Conservation (phyloP, 1,140 invertebrate species). For the Babylonia areolata region DNA sequence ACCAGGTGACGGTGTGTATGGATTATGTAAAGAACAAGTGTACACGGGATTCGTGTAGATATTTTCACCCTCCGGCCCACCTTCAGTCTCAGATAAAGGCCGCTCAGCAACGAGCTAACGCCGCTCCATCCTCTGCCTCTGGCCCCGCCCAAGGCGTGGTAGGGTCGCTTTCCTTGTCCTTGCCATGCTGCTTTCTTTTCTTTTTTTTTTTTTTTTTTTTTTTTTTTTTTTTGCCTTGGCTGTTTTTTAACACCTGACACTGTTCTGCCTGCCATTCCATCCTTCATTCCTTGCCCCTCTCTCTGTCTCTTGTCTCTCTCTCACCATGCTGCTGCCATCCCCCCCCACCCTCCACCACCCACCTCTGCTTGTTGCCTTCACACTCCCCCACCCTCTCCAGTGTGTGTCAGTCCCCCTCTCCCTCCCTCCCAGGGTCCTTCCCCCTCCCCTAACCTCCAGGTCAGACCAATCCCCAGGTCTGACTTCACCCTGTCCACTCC, state of each 20-base stretch:
- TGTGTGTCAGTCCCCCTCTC: background rate
- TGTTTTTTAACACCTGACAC: constrained; percentile 30
- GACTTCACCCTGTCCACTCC: background rate
- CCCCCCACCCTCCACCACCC: background rate
- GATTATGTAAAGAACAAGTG: constrained; percentile 97
- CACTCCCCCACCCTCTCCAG: background rate
- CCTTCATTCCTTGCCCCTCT: constrained; percentile 46
- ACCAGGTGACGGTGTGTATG: constrained; percentile 97
- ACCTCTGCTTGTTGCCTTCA: background rate
- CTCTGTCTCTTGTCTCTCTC: constrained; percentile 30
- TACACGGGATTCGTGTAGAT: constrained; percentile 93
- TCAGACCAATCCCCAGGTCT: background rate
- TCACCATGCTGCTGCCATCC: too few relatives aligned
- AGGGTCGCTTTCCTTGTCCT: constrained; percentile 77
- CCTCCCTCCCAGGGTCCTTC: background rate
- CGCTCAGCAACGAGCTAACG: constrained; percentile 88
- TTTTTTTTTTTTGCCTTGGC: constrained; percentile 12
- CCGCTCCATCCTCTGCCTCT: constrained; percentile 72
- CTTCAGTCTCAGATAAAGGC: constrained; percentile 99
- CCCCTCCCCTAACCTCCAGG: background rate
- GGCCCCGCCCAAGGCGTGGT: constrained; percentile 78
- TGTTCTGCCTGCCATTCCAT: constrained; percentile 6
- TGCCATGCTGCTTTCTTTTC: background rate
- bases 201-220: background rate
- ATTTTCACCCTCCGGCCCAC: constrained; percentile 84